Percentiles rank a stretch among this genome's conserved stretches.
Conservation (phyloP, 2,113 vertebrate species). For the Engraulis encrasicolus region DNA sequence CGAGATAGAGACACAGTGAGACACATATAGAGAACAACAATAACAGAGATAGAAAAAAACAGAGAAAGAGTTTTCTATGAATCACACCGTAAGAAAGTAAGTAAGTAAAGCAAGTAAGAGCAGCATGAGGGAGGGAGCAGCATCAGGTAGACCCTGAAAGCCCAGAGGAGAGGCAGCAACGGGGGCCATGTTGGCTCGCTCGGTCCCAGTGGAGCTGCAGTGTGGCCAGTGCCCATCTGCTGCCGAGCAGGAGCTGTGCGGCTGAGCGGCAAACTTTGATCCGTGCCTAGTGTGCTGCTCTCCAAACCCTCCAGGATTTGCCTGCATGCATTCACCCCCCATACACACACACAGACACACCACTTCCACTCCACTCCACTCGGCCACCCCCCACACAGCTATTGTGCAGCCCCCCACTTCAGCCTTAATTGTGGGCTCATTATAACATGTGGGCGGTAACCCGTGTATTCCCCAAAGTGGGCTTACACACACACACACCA, state of each 20-base stretch:
- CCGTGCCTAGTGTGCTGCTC: constrained; percentile 77
- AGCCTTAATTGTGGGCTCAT: constrained; percentile 78
- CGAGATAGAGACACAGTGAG: no score
- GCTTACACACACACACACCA: constrained; percentile 70
- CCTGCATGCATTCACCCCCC: no score
- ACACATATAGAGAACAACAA: neutral
- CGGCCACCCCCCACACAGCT: constrained; percentile 68
- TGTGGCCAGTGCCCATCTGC: constrained; percentile 80
- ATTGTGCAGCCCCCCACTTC: constrained; percentile 69
- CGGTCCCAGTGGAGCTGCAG: constrained; percentile 77
- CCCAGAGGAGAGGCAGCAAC: constrained; percentile 60
- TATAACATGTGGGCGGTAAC: constrained; percentile 75
- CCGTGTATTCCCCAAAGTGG: constrained; percentile 77
- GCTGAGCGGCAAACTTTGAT: constrained; percentile 79
- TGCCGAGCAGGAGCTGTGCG: constrained; percentile 74
- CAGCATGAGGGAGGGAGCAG: neutral
- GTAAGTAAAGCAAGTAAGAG: no score
- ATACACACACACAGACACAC: no score
- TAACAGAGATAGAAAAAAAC: constrained; percentile 20
- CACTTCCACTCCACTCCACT: no score
- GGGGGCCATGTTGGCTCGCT: constrained; percentile 78
- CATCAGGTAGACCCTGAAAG: no score
- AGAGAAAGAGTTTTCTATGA: neutral
- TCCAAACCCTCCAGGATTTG: constrained; percentile 77
- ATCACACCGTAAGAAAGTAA: no score